Evolutionary conservation across 2,797 vertebrate species (phyloP).

Genomic region (Cercopithecus mitis): DNA sequence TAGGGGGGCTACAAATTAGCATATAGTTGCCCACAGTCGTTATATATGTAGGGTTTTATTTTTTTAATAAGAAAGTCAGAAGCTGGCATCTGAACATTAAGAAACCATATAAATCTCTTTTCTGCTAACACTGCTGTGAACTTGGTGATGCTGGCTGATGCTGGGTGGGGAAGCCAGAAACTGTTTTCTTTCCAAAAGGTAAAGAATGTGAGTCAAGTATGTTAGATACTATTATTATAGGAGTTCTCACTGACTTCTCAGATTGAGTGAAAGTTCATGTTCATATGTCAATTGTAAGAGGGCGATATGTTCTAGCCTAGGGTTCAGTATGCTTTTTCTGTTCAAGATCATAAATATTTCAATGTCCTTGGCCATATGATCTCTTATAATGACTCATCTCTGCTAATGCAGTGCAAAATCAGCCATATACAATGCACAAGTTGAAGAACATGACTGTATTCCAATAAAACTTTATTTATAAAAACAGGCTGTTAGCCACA

Average conservation of each 20-base stretch:
- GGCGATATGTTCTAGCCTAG: neutral
- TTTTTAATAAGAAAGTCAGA: neutral
- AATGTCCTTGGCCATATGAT: neutral
- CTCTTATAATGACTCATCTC: neutral
- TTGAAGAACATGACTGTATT: neutral
- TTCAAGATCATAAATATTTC: neutral
- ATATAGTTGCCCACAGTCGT: conserved; percentile 14
- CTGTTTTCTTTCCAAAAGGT: neutral
- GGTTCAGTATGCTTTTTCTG: neutral
- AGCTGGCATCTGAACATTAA: neutral
- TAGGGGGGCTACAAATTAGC: conserved; percentile 46
- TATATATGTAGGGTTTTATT: neutral
- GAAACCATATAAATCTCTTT: neutral
- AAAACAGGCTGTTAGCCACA: neutral
- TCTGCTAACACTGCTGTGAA: neutral
- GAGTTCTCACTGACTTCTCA: neutral
- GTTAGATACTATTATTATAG: neutral
- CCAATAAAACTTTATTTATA: conserved; percentile 29
- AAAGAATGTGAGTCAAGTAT: neutral
- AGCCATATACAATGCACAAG: neutral
- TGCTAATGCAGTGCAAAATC: neutral
- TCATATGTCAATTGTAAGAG: neutral
- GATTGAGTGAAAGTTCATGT: neutral
- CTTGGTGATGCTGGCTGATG: neutral
- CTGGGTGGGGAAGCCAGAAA: neutral